A percentile compares a stretch with the other conserved stretches of the same genome.
These are phyloP conservation scores for Ptilodon capucinus DNA, from an alignment of 2,888 invertebrate species.

Conservation along the genomic window DNA sequence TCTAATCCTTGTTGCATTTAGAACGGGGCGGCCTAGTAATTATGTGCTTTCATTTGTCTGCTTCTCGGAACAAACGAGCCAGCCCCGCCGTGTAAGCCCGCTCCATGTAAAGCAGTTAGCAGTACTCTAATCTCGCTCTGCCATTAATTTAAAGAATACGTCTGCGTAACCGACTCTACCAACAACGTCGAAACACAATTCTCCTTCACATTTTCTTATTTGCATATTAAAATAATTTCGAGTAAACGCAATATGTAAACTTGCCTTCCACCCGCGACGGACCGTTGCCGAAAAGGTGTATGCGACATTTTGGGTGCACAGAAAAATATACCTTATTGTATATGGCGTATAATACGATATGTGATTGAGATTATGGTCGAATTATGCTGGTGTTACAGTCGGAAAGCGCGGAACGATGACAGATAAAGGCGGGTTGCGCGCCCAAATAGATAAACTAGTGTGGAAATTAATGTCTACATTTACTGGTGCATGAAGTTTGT, in stretches of 20 bases:
- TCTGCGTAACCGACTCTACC: constrained; percentile 76
- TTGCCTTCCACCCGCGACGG: constrained; percentile 61
- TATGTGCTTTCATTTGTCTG: constrained; percentile 82
- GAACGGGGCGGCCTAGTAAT: constrained; percentile 80
- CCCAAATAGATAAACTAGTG: constrained; percentile 83
- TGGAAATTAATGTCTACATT: constrained; percentile 83
- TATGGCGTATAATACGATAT: constrained; percentile 46
- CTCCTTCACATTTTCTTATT: constrained; percentile 81
- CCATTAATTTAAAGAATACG: constrained; percentile 82
- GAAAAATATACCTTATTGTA: constrained; percentile 55
- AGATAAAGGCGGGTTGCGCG: constrained; percentile 81
- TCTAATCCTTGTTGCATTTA: constrained; percentile 81
- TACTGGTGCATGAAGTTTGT: constrained; percentile 82
- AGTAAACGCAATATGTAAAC: constrained; percentile 79
- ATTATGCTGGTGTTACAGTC: constrained; percentile 58
- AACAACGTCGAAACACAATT: constrained; percentile 78
- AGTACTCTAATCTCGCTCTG: constrained; percentile 78
- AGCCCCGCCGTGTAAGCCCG: constrained; percentile 68
- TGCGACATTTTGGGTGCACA: constrained; percentile 33
- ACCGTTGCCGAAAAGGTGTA: constrained; percentile 49
- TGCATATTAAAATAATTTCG: constrained; percentile 83
- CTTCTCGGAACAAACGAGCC: constrained; percentile 76
- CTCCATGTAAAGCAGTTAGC: constrained; percentile 81
- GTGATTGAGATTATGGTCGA: constrained; percentile 33
- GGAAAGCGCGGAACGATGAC: constrained; percentile 70